These are phyloP conservation scores for Dendrolimus houi DNA, from an alignment of 2,888 invertebrate species.

Conservation along the genomic window DNA sequence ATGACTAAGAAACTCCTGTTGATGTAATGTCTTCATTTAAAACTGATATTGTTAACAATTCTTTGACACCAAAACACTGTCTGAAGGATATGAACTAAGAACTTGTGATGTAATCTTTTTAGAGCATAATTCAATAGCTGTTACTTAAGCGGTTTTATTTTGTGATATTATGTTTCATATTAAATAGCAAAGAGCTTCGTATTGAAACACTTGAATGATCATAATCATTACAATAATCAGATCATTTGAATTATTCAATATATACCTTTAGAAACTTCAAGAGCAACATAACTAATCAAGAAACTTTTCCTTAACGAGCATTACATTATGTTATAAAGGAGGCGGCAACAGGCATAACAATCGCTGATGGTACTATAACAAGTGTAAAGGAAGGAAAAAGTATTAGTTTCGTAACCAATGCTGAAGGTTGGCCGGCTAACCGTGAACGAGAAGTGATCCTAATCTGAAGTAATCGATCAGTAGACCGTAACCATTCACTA, in stretches of 20 bases:
- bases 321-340: slow-evolving; percentile 17
- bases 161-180: no score
- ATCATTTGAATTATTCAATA: no score
- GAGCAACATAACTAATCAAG: not conserved
- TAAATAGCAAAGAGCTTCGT: no score
- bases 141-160: no score
- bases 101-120: no score
- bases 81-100: no score
- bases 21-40: not conserved
- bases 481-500: not conserved
- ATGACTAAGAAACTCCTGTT: not conserved
- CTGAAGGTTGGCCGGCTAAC: not conserved
- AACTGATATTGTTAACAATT: no score
- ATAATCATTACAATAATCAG: no score
- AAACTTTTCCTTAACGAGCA: not conserved
- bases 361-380: slow-evolving; percentile 9
- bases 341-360: slow-evolving; percentile 17
- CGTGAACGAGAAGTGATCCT: not conserved
- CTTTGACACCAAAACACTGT: no score
- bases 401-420: slow-evolving; percentile 33
- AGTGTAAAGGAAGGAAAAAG: slow-evolving; percentile 51
- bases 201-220: no score
- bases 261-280: not conserved
- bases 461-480: not conserved
- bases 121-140: no score